Conservation (phyloP, 2,797 vertebrate genomes). For the Lepidocolaptes lacrymiger region DNA sequence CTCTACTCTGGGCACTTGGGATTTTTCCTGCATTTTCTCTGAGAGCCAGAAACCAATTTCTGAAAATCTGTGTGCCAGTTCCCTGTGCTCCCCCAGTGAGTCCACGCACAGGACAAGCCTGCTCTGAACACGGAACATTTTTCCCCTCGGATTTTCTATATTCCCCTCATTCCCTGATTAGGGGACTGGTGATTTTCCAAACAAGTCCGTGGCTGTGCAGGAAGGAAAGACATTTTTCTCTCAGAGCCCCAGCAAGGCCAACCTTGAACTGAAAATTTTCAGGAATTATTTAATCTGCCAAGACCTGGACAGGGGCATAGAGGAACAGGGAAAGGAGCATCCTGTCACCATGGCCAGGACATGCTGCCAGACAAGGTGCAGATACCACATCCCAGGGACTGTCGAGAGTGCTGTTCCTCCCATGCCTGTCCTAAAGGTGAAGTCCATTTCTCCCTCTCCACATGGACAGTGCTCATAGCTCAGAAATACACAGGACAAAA, state of each 20-base stretch:
- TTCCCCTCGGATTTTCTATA: neutral
- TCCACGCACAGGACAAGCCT: neutral
- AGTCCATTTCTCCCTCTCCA: neutral
- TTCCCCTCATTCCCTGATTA: neutral
- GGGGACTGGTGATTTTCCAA: neutral
- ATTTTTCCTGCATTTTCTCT: neutral
- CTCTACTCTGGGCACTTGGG: neutral
- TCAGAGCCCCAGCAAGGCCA: neutral
- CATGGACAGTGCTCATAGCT: fast-evolving
- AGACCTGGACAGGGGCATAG: neutral
- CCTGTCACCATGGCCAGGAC: neutral
- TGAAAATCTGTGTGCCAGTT: neutral
- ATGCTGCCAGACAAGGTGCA: neutral
- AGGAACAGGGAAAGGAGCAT: neutral
- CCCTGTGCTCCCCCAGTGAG: neutral
- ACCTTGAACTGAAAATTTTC: neutral
- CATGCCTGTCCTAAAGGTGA: neutral
- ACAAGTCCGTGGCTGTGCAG: neutral
- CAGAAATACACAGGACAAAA: neutral
- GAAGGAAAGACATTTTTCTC: neutral
- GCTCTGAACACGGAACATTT: neutral
- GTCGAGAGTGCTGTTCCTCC: neutral
- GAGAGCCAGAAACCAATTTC: neutral
- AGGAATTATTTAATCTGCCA: neutral
- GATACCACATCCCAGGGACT: neutral